Evolutionary conservation across 2,888 invertebrate species (phyloP), one percentile per base, ranked within the genome.

Genomic region (Apeira syringaria): DNA sequence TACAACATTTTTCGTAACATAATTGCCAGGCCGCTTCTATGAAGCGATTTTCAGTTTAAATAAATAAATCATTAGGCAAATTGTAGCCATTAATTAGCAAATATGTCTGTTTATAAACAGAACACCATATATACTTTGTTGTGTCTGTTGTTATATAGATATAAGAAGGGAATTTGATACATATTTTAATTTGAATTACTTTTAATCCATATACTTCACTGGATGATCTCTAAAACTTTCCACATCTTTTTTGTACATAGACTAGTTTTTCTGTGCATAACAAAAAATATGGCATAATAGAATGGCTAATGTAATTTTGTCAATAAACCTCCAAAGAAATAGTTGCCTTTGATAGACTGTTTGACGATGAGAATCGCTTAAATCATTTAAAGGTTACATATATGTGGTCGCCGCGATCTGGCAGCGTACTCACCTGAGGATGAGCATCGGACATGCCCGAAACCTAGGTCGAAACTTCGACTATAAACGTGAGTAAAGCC

Each of bases 11-110:
- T 64, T 56, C 65, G 70, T 55, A 66, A 39, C 20, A 1, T 20
- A 20, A 75, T 81, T 81, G 82, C 79, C 81, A 74, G 68, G 65
- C 69, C 73, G 61, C 86, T 87, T 86, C 84, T 81, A 84, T 86
- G 86, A 86, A 87, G 87, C 64, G 74, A 67, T 38, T 52, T 51
- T 3, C 1, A 9, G 9, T 5, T 4, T 9, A 9, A 24, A 24
- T 24, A 9, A 39, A 15, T 7, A 11, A 22, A n/a, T 13, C 17
- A 28, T 24, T 58, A 54, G 47, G 47, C 10, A 46, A 20, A 49
- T 47, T 46, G 40, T 41, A 43, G 43, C 31, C 45, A 41, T 50
- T 45, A 32, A 41, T 48, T 30, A 2, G 31, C 46, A 38, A 39
- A 15, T 15, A 15, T 15, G 15, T 48, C 44, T 36, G 20, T 40